Evolutionary conservation across 2,888 invertebrate species (phyloP).

Genomic region (Dasypolia templi): DNA sequence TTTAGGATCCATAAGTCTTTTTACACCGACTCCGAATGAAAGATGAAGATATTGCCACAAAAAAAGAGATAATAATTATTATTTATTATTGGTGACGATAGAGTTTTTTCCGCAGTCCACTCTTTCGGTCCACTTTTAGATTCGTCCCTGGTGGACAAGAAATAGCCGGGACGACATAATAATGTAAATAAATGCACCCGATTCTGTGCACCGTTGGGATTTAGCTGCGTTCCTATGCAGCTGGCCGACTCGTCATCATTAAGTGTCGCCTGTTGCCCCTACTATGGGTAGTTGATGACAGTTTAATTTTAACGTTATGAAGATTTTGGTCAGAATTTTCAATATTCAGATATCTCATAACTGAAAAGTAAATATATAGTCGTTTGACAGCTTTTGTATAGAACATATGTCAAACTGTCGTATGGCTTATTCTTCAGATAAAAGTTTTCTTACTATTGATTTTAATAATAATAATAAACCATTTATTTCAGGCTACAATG

Average conservation of each 20-base stretch:
- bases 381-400: too few species aligned
- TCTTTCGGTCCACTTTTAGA: slow-evolving; percentile 34
- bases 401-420: too few species aligned
- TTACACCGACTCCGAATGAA: background rate
- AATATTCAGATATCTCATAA: too few species aligned
- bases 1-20: background rate
- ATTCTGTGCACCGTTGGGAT: slow-evolving; percentile 79
- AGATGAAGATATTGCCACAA: background rate
- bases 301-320: background rate
- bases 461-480: too few species aligned
- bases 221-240: slow-evolving; percentile 79
- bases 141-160: slow-evolving; percentile 74
- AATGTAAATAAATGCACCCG: slow-evolving; percentile 84
- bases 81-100: background rate
- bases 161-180: slow-evolving; percentile 81
- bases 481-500: too few species aligned
- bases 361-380: too few species aligned
- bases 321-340: too few species aligned
- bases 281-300: slow-evolving; percentile 58
- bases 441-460: too few species aligned
- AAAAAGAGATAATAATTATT: background rate
- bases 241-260: slow-evolving; percentile 74
- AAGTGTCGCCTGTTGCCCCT: slow-evolving; percentile 70
- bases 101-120: background rate
- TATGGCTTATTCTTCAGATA: too few species aligned